Evolutionary conservation across 2,113 vertebrate genomes (phyloP), one percentile per base, ranked within the genome.

Genomic region (Apodemus sylvaticus): DNA sequence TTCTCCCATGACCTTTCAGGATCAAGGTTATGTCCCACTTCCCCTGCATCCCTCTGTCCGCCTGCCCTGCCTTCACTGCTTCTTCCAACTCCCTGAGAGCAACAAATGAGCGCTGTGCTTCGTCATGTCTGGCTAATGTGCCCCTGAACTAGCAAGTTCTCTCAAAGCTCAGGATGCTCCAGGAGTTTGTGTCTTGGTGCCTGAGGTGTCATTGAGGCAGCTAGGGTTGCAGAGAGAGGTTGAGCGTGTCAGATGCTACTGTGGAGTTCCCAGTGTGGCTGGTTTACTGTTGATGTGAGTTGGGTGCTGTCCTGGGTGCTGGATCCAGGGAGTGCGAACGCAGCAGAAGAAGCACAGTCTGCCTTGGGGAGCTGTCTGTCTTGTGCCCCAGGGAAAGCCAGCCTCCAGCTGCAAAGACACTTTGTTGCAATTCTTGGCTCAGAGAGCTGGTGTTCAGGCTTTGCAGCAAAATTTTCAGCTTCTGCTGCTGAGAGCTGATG

Each of bases 21-120:
- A 29, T 26, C 6, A 22, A 14, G 16, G 51, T 14, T 19, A 5
- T 3, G 45, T 4, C 16, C 4, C 39, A 0, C 36, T 74, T 20
- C 3, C 10, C 19, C 55, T 3, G 1, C 1, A 1, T 12, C 34
- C 74, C 2, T 6, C 22, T 42, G 0, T 42, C 76, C 20, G 48
- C 34, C 0, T 1, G 24, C 34, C 26, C 20, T 10, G 42, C 73
- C 29, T 9, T 68, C 68, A 42, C 1, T 3, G 31, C 90, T 42
- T 36, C 58, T 51, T 45, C 74, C 26, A 1, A 34, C n/a, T 93
- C 48, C 24, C 48, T 53, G 31, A 13, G 36, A n/a, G 51, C 34
- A 24, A 58, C 71, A 11, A 42, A 39, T 42, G 71, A 42, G 71
- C 48, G 17, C 51, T 58, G 7, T 71, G 31, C 39, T 48, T 51